A percentile compares a stretch with the other conserved stretches of the same genome.
Evolutionary conservation across 92 coral and sea anemone species (phyloP).

Genomic region (Meandrina meandrites): DNA sequence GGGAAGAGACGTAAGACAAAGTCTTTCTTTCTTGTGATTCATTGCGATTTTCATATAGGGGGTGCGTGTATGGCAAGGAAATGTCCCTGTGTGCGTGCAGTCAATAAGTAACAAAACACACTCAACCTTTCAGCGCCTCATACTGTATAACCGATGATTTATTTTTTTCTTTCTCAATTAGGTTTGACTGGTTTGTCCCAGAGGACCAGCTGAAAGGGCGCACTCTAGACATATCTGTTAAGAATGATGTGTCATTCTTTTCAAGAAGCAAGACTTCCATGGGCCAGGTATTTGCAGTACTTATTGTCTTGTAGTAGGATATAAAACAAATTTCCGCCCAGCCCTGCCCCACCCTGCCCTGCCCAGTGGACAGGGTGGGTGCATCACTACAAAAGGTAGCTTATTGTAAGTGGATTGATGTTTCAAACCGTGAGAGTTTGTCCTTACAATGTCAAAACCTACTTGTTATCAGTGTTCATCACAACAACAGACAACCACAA

Average conservation of each 20-base stretch:
- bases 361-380: too few species aligned
- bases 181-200: conserved; percentile 94
- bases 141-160: too few species aligned
- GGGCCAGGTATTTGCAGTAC: conserved; percentile 88
- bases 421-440: too few species aligned
- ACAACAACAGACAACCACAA: too few species aligned
- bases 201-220: conserved; percentile 81
- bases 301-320: background rate
- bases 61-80: background rate
- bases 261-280: conserved; percentile 96
- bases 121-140: too few species aligned
- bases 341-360: too few species aligned
- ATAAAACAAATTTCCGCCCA: background rate
- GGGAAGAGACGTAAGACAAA: conserved; percentile 79
- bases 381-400: too few species aligned
- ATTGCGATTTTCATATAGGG: background rate
- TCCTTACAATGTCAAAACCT: too few species aligned
- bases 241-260: conserved; percentile 98
- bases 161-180: conserved; percentile 28
- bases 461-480: too few species aligned
- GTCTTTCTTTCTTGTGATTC: background rate
- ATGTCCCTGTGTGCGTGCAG: too few species aligned
- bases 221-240: conserved; percentile 87
- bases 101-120: too few species aligned
- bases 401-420: too few species aligned